phyloP scores from a whole-genome alignment of 2,113 vertebrate species.

The Pachypanchax playfairii region DNA sequence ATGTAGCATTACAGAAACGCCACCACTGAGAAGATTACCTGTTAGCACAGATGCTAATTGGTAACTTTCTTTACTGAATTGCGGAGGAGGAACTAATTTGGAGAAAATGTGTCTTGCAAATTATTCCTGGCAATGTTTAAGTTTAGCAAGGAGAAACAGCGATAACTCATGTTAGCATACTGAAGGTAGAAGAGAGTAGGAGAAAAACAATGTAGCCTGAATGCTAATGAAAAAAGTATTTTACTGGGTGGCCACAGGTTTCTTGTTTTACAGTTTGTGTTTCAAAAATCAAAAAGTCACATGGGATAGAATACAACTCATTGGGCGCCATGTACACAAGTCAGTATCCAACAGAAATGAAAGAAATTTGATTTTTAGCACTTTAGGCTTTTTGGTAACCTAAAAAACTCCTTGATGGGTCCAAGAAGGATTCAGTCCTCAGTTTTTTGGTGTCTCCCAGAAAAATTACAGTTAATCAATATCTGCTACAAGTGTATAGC shows the following conservation, averaged over 20 bases:
- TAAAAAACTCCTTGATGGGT: not conserved
- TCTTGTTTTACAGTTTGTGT: not conserved
- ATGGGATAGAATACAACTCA: not conserved
- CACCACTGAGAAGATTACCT: no score
- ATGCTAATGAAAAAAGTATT: not conserved
- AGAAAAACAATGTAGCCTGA: not conserved
- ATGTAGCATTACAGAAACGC: no score
- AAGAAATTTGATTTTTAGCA: slow-evolving; percentile 25
- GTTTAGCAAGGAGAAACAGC: slow-evolving; percentile 63
- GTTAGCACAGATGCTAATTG: no score
- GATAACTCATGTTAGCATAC: no score
- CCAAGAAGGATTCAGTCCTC: slow-evolving; percentile 32
- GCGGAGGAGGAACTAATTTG: slow-evolving; percentile 66
- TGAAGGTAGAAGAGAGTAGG: not conserved
- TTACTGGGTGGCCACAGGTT: not conserved
- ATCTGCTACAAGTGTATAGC: slow-evolving; percentile 37
- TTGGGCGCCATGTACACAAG: slow-evolving; percentile 13
- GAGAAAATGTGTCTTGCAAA: slow-evolving; percentile 47
- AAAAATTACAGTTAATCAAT: slow-evolving; percentile 56
- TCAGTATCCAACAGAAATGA: slow-evolving; percentile 28
- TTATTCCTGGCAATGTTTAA: slow-evolving; percentile 50
- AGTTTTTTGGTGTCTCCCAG: slow-evolving; percentile 20
- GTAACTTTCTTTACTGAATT: no score
- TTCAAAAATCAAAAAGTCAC: not conserved
- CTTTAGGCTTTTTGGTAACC: slow-evolving; percentile 23